Conservation (phyloP, 2,113 vertebrate species). For the Dasypus novemcinctus region DNA sequence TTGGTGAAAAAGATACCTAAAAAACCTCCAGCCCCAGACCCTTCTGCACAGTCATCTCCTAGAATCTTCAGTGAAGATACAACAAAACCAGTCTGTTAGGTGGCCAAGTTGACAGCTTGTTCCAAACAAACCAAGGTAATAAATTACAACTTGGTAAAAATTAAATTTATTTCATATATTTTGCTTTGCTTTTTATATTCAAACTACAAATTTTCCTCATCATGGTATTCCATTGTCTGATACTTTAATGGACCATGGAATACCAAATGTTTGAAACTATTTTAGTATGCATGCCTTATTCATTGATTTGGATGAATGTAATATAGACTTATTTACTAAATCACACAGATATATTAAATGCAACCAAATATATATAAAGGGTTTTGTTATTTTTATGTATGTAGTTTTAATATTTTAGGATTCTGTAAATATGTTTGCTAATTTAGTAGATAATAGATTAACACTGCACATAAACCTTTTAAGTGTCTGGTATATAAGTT, state of each 20-base stretch:
- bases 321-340: conserved; percentile 21
- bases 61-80: conserved; percentile 96
- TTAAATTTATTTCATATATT: too few relatives aligned
- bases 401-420: not conserved
- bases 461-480: not conserved
- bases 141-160: not conserved
- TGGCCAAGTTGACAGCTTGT: conserved; percentile 96
- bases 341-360: not conserved
- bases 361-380: not conserved
- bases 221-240: not conserved
- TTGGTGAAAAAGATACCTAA: conserved; percentile 99
- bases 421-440: conserved; percentile 4
- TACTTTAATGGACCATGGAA: not conserved
- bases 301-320: conserved; percentile 6
- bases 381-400: not conserved
- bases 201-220: not conserved
- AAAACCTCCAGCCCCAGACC: conserved; percentile 94
- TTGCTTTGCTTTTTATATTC: not conserved
- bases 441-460: not conserved
- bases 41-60: conserved; percentile 95
- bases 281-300: not conserved
- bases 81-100: conserved; percentile 94
- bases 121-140: conserved; percentile 96
- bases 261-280: conserved; percentile 33
- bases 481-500: not conserved